A percentile compares a stretch with the other conserved stretches of the same genome.
phyloP scores from a whole-genome alignment of 2,888 invertebrate genomes.

The Cosmia pyralina region DNA sequence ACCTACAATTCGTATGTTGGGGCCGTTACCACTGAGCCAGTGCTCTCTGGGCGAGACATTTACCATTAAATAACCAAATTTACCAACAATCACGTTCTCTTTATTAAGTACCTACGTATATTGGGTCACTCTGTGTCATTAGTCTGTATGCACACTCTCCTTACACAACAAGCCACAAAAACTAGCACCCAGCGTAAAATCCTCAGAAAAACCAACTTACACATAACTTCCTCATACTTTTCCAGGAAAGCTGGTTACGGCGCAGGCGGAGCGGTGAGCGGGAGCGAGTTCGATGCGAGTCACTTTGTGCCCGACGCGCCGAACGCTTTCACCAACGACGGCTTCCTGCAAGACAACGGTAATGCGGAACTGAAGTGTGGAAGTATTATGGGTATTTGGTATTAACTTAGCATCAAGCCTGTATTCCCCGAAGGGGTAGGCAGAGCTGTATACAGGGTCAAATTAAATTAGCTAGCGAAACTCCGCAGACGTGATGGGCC shows the following conservation, averaged over 20 bases:
- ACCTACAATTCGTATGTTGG: too few species aligned
- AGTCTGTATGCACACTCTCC: too few species aligned
- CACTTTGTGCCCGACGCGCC: slow-evolving; percentile 87
- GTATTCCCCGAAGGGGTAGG: background rate
- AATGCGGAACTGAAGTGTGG: slow-evolving; percentile 22
- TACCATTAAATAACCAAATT: too few species aligned
- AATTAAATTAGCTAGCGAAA: too few species aligned
- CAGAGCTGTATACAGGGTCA: background rate
- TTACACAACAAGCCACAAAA: background rate
- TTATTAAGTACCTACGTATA: too few species aligned
- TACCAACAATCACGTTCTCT: too few species aligned
- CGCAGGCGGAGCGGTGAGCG: slow-evolving; percentile 80
- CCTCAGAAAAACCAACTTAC: background rate
- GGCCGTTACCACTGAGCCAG: too few species aligned
- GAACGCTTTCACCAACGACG: slow-evolving; percentile 86
- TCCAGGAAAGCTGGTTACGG: slow-evolving; percentile 81
- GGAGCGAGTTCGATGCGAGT: slow-evolving; percentile 89
- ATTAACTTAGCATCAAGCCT: too few species aligned
- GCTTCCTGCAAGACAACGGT: slow-evolving; percentile 85
- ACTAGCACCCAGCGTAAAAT: background rate
- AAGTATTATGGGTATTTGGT: slow-evolving; percentile 5
- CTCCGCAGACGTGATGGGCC: too few species aligned
- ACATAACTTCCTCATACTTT: background rate
- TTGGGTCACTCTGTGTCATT: too few species aligned
- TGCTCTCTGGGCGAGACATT: too few species aligned